Conservation (phyloP, 2,888 invertebrate species). For the Ferdinandea cuprea region DNA sequence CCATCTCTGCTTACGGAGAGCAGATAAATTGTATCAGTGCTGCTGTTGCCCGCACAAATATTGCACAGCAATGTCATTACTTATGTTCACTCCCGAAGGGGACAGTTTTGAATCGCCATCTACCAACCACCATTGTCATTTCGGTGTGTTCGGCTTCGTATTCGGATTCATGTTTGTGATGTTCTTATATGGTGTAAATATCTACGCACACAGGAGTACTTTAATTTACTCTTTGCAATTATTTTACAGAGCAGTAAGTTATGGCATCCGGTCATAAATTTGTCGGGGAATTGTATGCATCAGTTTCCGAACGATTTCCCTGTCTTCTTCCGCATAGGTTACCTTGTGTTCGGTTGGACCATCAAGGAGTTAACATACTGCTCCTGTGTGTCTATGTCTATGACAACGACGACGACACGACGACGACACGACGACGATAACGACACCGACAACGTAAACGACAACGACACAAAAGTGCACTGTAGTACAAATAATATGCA, state of each 20-base stretch:
- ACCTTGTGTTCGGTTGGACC: slow-evolving; percentile 29
- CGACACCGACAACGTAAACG: slow-evolving; percentile 27
- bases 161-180: neutral
- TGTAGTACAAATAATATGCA: slow-evolving; percentile 69
- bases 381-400: slow-evolving; percentile 28
- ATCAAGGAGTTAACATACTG: slow-evolving; percentile 56
- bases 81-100: slow-evolving; percentile 66
- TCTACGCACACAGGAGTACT: slow-evolving; percentile 28
- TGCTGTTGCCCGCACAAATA: slow-evolving; percentile 33
- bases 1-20: slow-evolving; percentile 16
- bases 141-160: slow-evolving; percentile 1
- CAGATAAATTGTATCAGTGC: slow-evolving; percentile 66
- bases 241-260: slow-evolving; percentile 70
- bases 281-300: slow-evolving; percentile 70
- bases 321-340: slow-evolving; percentile 34
- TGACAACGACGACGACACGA: slow-evolving; percentile 29
- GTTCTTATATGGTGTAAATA: neutral
- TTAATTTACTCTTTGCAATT: slow-evolving; percentile 71
- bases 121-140: slow-evolving; percentile 7
- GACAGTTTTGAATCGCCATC: slow-evolving; percentile 50
- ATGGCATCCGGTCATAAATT: slow-evolving; percentile 74
- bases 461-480: slow-evolving; percentile 53
- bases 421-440: slow-evolving; percentile 28
- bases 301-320: slow-evolving; percentile 60
- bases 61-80: slow-evolving; percentile 66